phyloP scores from a whole-genome alignment of 2,888 invertebrate species.

The Serripes groenlandicus region DNA sequence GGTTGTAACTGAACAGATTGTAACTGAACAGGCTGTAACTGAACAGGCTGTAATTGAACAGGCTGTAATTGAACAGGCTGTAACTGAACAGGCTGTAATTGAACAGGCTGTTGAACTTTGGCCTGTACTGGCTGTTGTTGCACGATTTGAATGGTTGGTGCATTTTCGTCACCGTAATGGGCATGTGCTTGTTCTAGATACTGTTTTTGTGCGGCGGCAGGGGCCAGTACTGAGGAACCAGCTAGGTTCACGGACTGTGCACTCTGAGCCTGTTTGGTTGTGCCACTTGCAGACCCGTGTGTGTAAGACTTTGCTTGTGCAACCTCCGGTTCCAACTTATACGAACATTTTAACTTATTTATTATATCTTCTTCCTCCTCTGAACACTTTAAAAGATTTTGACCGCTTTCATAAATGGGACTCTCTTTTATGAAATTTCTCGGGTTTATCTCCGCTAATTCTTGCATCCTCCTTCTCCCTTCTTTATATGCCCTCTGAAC shows the following conservation, averaged over 20 bases:
- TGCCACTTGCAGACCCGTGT: conserved; percentile 34
- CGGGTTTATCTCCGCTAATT: conserved; percentile 60
- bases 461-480: conserved; percentile 64
- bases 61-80: neutral
- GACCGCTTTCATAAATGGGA: conserved; percentile 28
- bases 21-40: neutral
- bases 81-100: neutral
- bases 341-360: conserved; percentile 14
- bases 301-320: neutral
- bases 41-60: neutral
- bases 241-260: conserved; percentile 24
- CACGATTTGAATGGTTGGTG: neutral
- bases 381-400: conserved; percentile 10
- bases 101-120: neutral
- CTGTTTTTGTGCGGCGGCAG: conserved; percentile 50
- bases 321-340: neutral
- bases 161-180: conserved; percentile 36
- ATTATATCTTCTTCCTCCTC: conserved; percentile 28
- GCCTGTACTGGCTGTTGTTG: neutral
- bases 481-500: conserved; percentile 61
- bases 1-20: neutral
- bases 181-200: conserved; percentile 56
- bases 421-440: conserved; percentile 60
- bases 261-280: conserved; percentile 5
- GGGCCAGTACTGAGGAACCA: conserved; percentile 46